These are phyloP conservation scores for Oreocharis arfaki DNA, from an alignment of 2,113 vertebrate species.

Conservation along the genomic window DNA sequence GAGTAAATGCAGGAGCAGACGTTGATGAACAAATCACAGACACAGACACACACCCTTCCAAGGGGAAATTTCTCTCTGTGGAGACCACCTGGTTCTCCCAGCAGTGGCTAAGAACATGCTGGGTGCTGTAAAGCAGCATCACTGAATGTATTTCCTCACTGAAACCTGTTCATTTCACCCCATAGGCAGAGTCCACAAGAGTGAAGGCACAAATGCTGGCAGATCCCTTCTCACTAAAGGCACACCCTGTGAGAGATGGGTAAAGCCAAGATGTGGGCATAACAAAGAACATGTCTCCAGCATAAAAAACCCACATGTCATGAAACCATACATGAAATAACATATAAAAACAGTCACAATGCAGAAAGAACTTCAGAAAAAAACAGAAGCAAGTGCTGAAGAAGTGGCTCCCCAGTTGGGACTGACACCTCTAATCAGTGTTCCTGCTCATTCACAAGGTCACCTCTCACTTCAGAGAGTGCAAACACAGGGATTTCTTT, in stretches of 20 bases:
- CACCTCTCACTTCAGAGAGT: neutral
- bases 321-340: neutral
- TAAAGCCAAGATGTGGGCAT: neutral
- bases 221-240: neutral
- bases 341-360: neutral
- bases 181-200: neutral
- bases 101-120: neutral
- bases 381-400: neutral
- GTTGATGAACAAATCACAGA: neutral
- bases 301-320: neutral
- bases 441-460: neutral
- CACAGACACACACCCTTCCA: neutral
- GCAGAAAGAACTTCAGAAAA: neutral
- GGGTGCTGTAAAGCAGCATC: neutral
- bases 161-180: neutral
- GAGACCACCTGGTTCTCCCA: neutral
- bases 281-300: neutral
- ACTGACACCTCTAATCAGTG: neutral
- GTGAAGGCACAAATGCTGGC: neutral
- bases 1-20: neutral
- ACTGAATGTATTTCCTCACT: neutral
- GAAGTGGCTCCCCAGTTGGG: neutral
- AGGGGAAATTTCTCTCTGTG: neutral
- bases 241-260: fast-evolving
- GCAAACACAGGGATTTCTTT: fast-evolving